Base-by-base conservation (phyloP, 2,888 invertebrate genomes). In the Spodoptera exigua region DNA sequence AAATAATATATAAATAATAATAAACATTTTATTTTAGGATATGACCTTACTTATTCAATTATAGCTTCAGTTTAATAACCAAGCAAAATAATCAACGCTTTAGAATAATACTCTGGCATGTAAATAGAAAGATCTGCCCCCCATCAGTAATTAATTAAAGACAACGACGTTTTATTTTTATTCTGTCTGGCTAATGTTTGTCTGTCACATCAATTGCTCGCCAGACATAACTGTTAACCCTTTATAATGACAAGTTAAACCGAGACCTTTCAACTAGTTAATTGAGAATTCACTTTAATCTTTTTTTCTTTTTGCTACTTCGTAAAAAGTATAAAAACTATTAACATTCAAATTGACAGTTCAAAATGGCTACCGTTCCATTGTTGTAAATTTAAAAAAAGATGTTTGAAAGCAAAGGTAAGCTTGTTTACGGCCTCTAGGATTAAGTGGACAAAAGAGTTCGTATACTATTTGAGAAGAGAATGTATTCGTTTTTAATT, bases 171-270 rank as follows among this genome's bases (percentile, higher is more conserved):
- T 53, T 56, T 77, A 58, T 59, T 83, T 72, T 76, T 89, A 80
- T 90, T 90, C 65, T 86, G 89, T 89, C 89, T 89, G 88, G 81
- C 72, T 64, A 79, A 53, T 63, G 78, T 83, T 75, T 78, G 82
- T 84, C 81, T 82, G 84, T 81, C 76, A 78, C 65, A 73, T 69
- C 85, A 88, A 88, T 89, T 89, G 82, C 79, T 67, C 61, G 60
- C 72, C 70, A 64, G 77, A 76, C 78, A 70, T 75, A 47, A 62
- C 54, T 72, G 72, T 82, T 84, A 81, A 83, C 82, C 81, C 80
- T 66, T 77, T 75, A 70, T 10, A 69, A 72, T 76, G 74, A 75
- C 70, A 70, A 76, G 64, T 73, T 74, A 74, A 78, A 74, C 64
- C 58, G 47, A 72, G 49, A 47, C 39, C 43, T 57, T 63, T 59